Conservation (phyloP, 2,888 invertebrate genomes). For the Folsomia candida region DNA sequence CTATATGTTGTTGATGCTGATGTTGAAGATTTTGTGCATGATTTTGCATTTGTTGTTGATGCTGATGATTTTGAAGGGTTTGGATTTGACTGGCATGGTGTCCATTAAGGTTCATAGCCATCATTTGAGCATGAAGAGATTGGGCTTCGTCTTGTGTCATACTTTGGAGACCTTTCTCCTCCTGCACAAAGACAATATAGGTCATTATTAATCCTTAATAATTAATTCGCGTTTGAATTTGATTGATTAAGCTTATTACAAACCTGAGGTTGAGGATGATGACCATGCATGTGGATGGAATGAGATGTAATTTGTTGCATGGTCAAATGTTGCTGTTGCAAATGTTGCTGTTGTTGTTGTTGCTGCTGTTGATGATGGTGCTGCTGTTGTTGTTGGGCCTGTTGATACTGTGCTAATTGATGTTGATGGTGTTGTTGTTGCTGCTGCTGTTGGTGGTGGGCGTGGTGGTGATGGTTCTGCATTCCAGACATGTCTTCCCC, state of each 20-base stretch:
- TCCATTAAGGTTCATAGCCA: constrained; percentile 39
- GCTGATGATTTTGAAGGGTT: constrained; percentile 37
- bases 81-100: constrained; percentile 31
- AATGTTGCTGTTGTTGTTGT: constrained; percentile 51
- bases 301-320: too few species aligned
- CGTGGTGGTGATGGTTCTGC: constrained; percentile 28
- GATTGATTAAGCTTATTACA: too few species aligned
- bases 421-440: constrained; percentile 40
- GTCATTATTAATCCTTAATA: too few species aligned
- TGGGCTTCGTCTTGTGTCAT: neutral
- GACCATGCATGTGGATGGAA: constrained; percentile 32
- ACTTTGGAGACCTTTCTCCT: too few species aligned
- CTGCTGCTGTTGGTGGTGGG: constrained; percentile 41
- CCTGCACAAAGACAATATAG: too few species aligned
- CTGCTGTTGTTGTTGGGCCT: constrained; percentile 56
- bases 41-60: constrained; percentile 25
- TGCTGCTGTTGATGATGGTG: constrained; percentile 55
- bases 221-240: too few species aligned
- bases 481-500: constrained; percentile 63
- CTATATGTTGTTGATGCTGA: constrained; percentile 41
- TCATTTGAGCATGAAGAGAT: constrained; percentile 44
- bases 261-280: constrained; percentile 45
- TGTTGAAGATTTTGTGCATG: constrained; percentile 35
- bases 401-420: constrained; percentile 35
- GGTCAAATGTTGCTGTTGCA: too few species aligned